Evolutionary conservation across 2,888 invertebrate species (phyloP).

Genomic region (Himalopsyche kuldschensis): DNA sequence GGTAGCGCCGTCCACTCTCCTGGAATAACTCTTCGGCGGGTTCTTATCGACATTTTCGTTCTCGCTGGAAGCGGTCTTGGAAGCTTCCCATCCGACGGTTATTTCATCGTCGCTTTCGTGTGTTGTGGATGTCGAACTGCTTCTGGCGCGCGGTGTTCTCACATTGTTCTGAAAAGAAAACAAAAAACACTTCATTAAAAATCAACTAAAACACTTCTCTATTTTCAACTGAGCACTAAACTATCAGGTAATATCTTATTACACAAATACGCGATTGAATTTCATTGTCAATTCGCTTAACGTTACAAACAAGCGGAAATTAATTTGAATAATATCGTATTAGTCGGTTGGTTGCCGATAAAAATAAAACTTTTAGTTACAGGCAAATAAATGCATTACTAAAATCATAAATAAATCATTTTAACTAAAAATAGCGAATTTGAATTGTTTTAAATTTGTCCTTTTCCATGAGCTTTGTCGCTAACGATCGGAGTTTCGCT

Average conservation of each 20-base stretch:
- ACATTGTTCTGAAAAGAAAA: conserved; percentile 34
- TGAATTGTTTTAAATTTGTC: too few relatives aligned
- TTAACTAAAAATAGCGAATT: too few relatives aligned
- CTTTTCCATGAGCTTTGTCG: too few relatives aligned
- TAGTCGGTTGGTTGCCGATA: not conserved
- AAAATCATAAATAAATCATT: too few relatives aligned
- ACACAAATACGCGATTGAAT: not conserved
- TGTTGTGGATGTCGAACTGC: not conserved
- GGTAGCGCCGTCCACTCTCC: conserved; percentile 17
- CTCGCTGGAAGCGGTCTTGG: not conserved
- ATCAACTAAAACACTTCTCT: too few relatives aligned
- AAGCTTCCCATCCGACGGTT: conserved; percentile 9
- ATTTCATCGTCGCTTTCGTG: conserved; percentile 17
- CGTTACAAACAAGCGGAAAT: not conserved
- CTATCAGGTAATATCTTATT: too few relatives aligned
- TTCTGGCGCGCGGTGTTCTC: conserved; percentile 11
- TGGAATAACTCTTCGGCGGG: conserved; percentile 26
- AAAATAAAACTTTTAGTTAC: not conserved
- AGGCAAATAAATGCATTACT: not conserved
- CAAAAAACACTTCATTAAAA: not conserved
- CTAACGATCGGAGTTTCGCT: too few relatives aligned
- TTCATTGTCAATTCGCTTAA: not conserved
- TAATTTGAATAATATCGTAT: not conserved
- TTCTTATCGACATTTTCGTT: not conserved
- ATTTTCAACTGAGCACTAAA: too few relatives aligned